Evolutionary conservation across 2,797 vertebrate genomes (phyloP), one percentile per base, ranked within the genome.

Genomic region (Morus bassanus): DNA sequence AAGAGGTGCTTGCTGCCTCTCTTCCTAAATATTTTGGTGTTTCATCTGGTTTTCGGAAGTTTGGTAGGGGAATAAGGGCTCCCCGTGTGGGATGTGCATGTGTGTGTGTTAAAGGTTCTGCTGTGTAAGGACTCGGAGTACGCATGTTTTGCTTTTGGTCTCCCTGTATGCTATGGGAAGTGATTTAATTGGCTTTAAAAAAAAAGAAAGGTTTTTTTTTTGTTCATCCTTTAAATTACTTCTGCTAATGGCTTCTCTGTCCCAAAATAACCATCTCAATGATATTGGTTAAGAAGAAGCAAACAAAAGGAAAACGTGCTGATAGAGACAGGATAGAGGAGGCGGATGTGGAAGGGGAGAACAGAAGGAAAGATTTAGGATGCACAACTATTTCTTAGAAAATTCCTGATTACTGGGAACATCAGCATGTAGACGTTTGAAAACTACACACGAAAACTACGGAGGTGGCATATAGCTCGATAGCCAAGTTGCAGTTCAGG

Each of bases 191-290:
- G n/a, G 5, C 35, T 51, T 33, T 1, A 9, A 16, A 53, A 41
- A 35, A 39, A 2, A 3, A 28, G 33, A 28, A 2, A 0, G 43
- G 17, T 7, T 43, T 3, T 9, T 54, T 74, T 75, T 67, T 22
- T 1, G 4, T 68, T 87, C 10, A 46, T 53, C n/a, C 35, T 90
- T 25, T 46, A 63, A 67, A 56, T 59, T 25, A 37, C 18, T 54
- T 54, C 22, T 37, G 13, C 48, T 79, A 45, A 63, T 43, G 24
- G 9, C 11, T 70, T 82, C 45, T 73, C 16, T 41, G 11, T 91
- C 19, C 18, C 33, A 33, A 35, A 84, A 22, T 10, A 46, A 46
- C 24, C 59, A 17, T 35, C 6, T 63, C 16, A 17, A 27, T 59
- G 45, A 12, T n/a, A 5, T 39, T 56, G 24, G 22, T 61, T 57